Evolutionary conservation across 2,797 vertebrate genomes (phyloP).

Genomic region (Danionella dracula): DNA sequence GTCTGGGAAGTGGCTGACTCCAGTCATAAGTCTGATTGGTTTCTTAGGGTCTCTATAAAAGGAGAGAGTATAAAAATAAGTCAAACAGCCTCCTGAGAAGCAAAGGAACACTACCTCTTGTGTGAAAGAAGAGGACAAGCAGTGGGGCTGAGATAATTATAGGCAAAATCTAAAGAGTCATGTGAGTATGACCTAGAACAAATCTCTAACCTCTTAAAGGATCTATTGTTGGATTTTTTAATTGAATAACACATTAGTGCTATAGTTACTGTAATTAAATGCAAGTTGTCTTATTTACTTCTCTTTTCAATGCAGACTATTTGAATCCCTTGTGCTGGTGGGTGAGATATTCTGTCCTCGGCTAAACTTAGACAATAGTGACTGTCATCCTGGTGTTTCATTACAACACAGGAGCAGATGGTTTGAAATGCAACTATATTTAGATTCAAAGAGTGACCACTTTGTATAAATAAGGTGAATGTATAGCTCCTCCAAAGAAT

Average conservation of each 20-base stretch:
- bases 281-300: background rate
- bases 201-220: background rate
- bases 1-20: slow-evolving; percentile 6
- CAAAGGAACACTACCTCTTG: background rate
- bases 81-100: slow-evolving; percentile 9
- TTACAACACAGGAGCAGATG: slow-evolving; percentile 29
- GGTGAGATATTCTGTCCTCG: slow-evolving; percentile 1
- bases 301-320: background rate
- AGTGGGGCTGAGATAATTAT: background rate
- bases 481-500: too few species aligned
- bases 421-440: slow-evolving; percentile 15
- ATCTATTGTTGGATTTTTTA: background rate
- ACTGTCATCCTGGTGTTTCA: slow-evolving; percentile 28
- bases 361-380: slow-evolving; percentile 38
- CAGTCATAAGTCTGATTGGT: slow-evolving; percentile 26
- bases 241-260: background rate
- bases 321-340: background rate
- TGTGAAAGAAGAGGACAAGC: background rate
- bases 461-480: background rate
- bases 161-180: background rate
- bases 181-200: background rate
- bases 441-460: slow-evolving; percentile 15
- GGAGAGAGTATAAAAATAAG: slow-evolving; percentile 7
- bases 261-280: background rate
- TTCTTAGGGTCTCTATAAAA: slow-evolving; percentile 24